Conservation (phyloP, 1,140 invertebrate species). For the Trachymyrmex septentrionalis region DNA sequence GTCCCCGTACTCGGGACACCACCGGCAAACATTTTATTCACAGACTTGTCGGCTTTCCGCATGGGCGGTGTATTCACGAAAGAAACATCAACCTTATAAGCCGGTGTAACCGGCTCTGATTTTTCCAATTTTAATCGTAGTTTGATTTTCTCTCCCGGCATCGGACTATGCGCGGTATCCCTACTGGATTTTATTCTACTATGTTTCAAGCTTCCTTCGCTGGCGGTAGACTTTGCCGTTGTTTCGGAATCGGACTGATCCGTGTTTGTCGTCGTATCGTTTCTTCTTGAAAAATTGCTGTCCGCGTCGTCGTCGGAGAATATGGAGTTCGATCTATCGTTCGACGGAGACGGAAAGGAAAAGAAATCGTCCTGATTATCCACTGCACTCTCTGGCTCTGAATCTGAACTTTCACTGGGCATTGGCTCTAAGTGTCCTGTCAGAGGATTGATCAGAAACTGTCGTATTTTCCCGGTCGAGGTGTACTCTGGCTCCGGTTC, state of each 20-base stretch:
- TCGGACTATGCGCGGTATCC: slow-evolving; percentile 82
- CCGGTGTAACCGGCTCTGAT: slow-evolving; percentile 91
- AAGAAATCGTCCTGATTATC: slow-evolving; percentile 87
- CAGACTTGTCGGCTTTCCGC: slow-evolving; percentile 86
- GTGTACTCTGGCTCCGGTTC: slow-evolving; percentile 83
- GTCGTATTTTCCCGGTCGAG: slow-evolving; percentile 88
- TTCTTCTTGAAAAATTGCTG: slow-evolving; percentile 85
- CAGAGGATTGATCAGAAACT: slow-evolving; percentile 95
- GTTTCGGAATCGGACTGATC: slow-evolving; percentile 90
- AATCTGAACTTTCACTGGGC: slow-evolving; percentile 89
- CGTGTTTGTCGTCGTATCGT: slow-evolving; percentile 86
- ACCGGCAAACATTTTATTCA: slow-evolving; percentile 82
- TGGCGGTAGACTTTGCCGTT: slow-evolving; percentile 87
- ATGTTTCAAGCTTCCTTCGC: slow-evolving; percentile 86
- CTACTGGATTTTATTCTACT: slow-evolving; percentile 84
- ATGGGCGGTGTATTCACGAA: slow-evolving; percentile 88
- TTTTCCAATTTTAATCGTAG: slow-evolving; percentile 94
- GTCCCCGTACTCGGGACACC: slow-evolving; percentile 67
- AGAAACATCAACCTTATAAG: slow-evolving; percentile 93
- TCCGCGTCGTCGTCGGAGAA: slow-evolving; percentile 88
- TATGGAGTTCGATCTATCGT: slow-evolving; percentile 88
- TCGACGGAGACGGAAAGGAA: slow-evolving; percentile 87
- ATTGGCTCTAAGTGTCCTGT: slow-evolving; percentile 95
- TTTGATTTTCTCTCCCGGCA: slow-evolving; percentile 93
- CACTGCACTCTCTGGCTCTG: slow-evolving; percentile 85